A percentile compares a stretch with the other conserved stretches of the same genome.
These are phyloP conservation scores for Chaenogobius annularis DNA, from an alignment of 2,113 vertebrate species.

Conservation along the genomic window DNA sequence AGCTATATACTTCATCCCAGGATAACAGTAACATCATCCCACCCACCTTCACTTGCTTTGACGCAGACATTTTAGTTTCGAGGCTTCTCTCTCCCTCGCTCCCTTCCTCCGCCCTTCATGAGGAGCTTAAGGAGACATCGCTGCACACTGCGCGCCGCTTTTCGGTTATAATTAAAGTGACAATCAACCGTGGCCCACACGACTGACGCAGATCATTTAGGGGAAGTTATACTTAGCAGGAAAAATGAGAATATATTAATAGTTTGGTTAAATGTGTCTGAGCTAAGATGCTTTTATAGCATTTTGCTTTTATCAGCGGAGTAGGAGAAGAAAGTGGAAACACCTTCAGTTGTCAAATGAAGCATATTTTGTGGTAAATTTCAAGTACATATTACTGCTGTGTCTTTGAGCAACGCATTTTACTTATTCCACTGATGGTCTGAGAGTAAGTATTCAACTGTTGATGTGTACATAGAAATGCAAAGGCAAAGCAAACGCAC, in stretches of 20 bases:
- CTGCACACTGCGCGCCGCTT: neutral
- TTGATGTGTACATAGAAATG: no score
- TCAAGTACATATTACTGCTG: no score
- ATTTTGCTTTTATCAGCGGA: no score
- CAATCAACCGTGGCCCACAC: slow-evolving; percentile 12
- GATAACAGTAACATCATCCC: slow-evolving; percentile 60
- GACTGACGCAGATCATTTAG: neutral
- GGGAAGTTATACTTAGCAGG: neutral
- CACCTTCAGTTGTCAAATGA: no score
- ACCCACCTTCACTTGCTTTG: slow-evolving; percentile 59
- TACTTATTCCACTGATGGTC: no score
- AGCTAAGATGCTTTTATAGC: neutral
- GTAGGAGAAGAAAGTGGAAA: no score
- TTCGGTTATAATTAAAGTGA: slow-evolving; percentile 25
- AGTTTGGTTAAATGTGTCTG: neutral
- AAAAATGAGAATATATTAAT: slow-evolving; percentile 1
- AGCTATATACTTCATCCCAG: slow-evolving; percentile 41
- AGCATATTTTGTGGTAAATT: no score
- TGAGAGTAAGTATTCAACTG: no score
- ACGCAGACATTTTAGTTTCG: slow-evolving; percentile 41
- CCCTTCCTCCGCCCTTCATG: slow-evolving; percentile 15
- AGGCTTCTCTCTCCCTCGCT: slow-evolving; percentile 2
- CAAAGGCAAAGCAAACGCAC: no score
- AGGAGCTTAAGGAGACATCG: slow-evolving; percentile 2
- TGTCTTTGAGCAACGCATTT: no score